Percentiles rank a stretch among this genome's conserved stretches.
phyloP scores from a whole-genome alignment of 53 echinoderm and acorn worm genomes.

The Temnopleurus reevesii region DNA sequence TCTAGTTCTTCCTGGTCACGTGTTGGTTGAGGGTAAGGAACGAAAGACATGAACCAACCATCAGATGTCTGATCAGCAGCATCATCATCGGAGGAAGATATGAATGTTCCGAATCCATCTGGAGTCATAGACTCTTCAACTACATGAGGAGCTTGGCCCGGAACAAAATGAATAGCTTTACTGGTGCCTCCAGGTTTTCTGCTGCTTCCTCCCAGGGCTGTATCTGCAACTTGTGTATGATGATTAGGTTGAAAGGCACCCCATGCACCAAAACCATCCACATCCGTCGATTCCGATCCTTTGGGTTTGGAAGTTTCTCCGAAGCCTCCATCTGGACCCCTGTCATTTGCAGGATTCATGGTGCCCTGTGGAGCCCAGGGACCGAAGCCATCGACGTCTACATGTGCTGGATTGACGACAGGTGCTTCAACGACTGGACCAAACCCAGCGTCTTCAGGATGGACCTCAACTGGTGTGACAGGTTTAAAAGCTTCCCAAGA shows the following conservation, averaged over 20 bases:
- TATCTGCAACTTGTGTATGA: neutral
- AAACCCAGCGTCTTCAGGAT: neutral
- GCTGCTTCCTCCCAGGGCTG: neutral
- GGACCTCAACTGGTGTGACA: neutral
- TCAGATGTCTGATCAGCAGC: neutral
- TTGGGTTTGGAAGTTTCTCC: neutral
- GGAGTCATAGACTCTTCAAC: conserved; percentile 3
- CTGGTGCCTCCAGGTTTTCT: conserved; percentile 2
- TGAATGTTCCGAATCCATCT: conserved; percentile 13
- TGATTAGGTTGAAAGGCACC: conserved; percentile 28
- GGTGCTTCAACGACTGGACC: conserved; percentile 10
- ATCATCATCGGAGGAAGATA: neutral
- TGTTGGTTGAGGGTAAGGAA: conserved; percentile 23
- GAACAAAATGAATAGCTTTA: neutral
- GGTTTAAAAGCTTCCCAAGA: conserved; percentile 11
- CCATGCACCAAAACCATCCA: conserved; percentile 25
- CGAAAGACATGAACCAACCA: conserved; percentile 45
- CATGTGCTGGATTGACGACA: neutral
- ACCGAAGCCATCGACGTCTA: neutral
- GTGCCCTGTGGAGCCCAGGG: neutral
- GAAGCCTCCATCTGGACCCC: neutral
- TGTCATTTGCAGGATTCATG: neutral
- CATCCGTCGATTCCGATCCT: neutral
- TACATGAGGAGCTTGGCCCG: conserved; percentile 11
- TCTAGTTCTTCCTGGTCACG: neutral